phyloP scores from a whole-genome alignment of 2,797 vertebrate species.

The Rhinoraja longicauda region DNA sequence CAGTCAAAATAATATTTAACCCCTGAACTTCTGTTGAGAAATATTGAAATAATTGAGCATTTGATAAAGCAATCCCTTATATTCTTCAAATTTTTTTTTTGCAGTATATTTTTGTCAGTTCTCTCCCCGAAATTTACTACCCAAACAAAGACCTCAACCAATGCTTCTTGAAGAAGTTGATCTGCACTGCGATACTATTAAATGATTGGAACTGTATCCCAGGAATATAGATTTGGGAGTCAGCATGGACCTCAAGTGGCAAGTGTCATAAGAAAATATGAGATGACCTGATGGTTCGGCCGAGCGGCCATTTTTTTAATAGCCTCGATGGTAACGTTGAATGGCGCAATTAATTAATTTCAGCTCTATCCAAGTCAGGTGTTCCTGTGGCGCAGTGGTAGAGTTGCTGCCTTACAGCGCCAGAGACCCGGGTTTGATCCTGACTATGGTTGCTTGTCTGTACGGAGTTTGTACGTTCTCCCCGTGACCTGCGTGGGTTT shows the following conservation, averaged over 20 bases:
- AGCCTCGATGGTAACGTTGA: background rate
- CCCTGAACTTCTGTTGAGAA: background rate
- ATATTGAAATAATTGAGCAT: background rate
- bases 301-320: background rate
- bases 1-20: slow-evolving; percentile 6
- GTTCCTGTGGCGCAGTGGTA: background rate
- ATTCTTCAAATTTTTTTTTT: background rate
- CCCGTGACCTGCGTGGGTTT: too few species aligned
- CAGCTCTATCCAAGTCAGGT: background rate
- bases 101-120: background rate
- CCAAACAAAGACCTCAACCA: background rate
- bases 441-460: too few species aligned
- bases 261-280: too few species aligned
- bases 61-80: background rate
- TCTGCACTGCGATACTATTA: background rate
- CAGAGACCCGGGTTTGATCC: too few species aligned
- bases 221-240: too few species aligned
- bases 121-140: too few species aligned
- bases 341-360: background rate
- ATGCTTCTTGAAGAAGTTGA: background rate
- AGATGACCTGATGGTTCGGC: background rate
- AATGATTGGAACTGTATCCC: background rate
- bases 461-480: too few species aligned
- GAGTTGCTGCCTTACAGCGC: too few species aligned
- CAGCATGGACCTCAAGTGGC: too few species aligned